Base-by-base conservation (phyloP, 1,140 invertebrate genomes). In the Trachelipus rathkii region DNA sequence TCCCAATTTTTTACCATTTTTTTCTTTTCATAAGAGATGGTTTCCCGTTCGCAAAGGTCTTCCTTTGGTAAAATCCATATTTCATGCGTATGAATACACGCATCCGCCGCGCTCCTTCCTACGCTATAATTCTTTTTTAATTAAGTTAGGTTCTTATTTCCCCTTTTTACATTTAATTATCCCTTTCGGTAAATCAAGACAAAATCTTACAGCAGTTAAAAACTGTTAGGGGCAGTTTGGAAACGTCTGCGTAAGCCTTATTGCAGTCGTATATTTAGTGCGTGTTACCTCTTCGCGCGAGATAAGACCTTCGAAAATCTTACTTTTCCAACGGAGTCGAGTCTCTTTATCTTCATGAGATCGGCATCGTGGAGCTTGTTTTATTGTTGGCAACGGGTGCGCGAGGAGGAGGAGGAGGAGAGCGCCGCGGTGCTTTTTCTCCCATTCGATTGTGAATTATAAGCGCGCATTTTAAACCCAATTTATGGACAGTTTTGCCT, bases 111-210 rank as follows among this genome's bases (percentile, higher is more conserved):
- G n/a, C n/a, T n/a, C n/a, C n/a, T n/a, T 13, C 19, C 11, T 60
- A 60, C 2, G 11, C 50, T 60, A 60, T 60, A 60, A 60, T 60
- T 60, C 50, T 60, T 60, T 19, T 60, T 60, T 60, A 60, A 60
- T 60, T 60, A 60, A 60, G 50, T 60, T 60, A 60, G 50, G 11
- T 60, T 60, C 50, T 13, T 60, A 60, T 60, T 60, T 60, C 50
- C 50, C 50, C 50, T 60, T 60, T 60, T 60, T 60, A 60, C 11
- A 60, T 60, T 60, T 60, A 60, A 60, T 60, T 60, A 60, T 60
- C 19, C 50, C 19, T 60, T 60, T 60, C 50, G 50, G 50, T 60
- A 60, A 60, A 60, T 60, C 50, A 60, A 60, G 50, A 60, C 50
- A 60, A 60, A 60, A 60, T 60, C 50, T 60, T 60, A 13, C 50